phyloP scores from a whole-genome alignment of 2,888 invertebrate species.

The Cryptus armator region DNA sequence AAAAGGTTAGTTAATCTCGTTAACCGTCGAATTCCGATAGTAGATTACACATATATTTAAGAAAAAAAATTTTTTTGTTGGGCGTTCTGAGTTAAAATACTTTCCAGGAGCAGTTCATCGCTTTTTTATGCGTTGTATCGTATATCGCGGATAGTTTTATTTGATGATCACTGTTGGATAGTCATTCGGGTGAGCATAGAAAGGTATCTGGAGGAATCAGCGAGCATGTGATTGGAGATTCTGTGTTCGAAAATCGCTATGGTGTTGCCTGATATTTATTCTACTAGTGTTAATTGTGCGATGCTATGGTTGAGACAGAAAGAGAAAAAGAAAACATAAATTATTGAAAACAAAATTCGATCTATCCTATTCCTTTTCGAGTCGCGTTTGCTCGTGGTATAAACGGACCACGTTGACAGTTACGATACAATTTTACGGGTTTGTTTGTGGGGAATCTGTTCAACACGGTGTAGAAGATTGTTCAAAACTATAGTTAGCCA shows the following conservation, averaged over 20 bases:
- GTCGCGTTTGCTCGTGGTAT: background rate
- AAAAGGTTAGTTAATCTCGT: background rate
- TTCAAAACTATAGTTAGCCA: background rate
- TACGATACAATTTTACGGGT: background rate
- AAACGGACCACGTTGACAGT: background rate
- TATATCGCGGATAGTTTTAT: background rate
- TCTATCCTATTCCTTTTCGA: background rate
- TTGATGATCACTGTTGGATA: no score
- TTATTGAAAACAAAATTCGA: no score
- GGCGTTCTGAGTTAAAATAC: background rate
- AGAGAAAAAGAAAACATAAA: no score
- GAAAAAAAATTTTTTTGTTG: background rate
- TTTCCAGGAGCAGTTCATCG: background rate
- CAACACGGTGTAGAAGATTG: background rate
- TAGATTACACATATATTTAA: background rate
- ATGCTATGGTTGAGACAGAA: no score
- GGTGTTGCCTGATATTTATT: background rate
- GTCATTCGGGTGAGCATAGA: background rate
- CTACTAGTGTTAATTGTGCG: no score
- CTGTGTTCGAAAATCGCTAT: background rate
- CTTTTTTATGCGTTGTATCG: background rate
- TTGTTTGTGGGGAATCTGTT: background rate
- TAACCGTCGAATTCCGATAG: background rate
- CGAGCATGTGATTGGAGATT: background rate
- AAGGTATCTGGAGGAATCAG: background rate